Conservation (phyloP, 2,888 invertebrate genomes). For the Nymphalis urticae region DNA sequence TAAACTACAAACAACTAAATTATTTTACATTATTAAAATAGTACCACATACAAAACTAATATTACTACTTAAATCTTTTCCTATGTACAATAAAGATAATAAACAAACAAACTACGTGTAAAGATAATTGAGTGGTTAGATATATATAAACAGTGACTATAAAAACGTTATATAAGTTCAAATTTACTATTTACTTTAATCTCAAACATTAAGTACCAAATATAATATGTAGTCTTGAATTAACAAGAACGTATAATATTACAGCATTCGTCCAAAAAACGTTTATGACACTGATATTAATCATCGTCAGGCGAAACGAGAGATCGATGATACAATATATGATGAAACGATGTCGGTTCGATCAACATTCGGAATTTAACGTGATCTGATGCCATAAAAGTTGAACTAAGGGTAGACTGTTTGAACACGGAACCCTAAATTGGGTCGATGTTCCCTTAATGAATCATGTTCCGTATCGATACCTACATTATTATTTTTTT, state of each 20-base stretch:
- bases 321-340: slow-evolving; percentile 25
- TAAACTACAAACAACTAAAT: no score
- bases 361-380: slow-evolving; percentile 61
- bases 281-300: slow-evolving; percentile 11
- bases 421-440: slow-evolving; percentile 57
- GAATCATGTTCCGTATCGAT: slow-evolving; percentile 2
- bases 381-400: slow-evolving; percentile 59
- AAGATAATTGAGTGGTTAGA: no score
- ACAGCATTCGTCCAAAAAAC: neutral
- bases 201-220: no score
- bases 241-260: neutral
- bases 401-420: slow-evolving; percentile 52
- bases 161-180: no score
- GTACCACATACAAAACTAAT: no score
- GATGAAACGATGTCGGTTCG: slow-evolving; percentile 46
- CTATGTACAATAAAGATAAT: no score
- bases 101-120: no score
- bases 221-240: neutral
- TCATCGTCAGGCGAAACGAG: slow-evolving; percentile 12
- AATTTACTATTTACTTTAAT: no score
- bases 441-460: slow-evolving; percentile 49
- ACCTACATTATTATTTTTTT: no score
- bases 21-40: no score
- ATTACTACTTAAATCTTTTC: no score
- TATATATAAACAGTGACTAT: no score